Evolutionary conservation across 2,888 invertebrate genomes (phyloP).

Genomic region (Creontiades dilutus): DNA sequence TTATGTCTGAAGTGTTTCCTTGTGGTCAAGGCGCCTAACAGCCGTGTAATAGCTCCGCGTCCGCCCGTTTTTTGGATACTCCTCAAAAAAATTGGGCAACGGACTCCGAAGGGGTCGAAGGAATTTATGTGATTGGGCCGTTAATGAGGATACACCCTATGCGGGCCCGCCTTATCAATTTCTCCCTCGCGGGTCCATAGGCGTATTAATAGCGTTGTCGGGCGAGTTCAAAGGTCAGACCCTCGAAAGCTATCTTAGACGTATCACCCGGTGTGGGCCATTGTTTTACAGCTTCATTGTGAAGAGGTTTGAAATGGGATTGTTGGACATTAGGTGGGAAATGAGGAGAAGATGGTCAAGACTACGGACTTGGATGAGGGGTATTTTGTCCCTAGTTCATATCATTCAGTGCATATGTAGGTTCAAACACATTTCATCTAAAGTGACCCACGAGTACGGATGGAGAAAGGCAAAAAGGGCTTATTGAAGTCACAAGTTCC

Average conservation of each 20-base stretch:
- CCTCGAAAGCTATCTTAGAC: neutral
- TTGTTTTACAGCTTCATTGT: conserved; percentile 30
- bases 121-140: conserved; percentile 31
- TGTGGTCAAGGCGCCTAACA: conserved; percentile 9
- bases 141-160: conserved; percentile 4
- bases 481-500: too few relatives aligned
- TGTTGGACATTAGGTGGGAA: neutral
- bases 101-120: neutral
- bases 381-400: too few relatives aligned
- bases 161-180: neutral
- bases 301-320: neutral
- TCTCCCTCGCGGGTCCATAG: neutral
- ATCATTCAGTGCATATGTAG: too few relatives aligned
- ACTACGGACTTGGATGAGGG: too few relatives aligned
- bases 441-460: too few relatives aligned
- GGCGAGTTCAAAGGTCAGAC: neutral
- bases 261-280: neutral
- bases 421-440: too few relatives aligned
- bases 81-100: conserved; percentile 25
- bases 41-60: conserved; percentile 6
- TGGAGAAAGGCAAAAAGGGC: too few relatives aligned
- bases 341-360: neutral
- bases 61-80: neutral
- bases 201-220: conserved; percentile 3
- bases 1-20: neutral